phyloP scores from a whole-genome alignment of 2,797 vertebrate genomes.

The Gambelia wislizenii region DNA sequence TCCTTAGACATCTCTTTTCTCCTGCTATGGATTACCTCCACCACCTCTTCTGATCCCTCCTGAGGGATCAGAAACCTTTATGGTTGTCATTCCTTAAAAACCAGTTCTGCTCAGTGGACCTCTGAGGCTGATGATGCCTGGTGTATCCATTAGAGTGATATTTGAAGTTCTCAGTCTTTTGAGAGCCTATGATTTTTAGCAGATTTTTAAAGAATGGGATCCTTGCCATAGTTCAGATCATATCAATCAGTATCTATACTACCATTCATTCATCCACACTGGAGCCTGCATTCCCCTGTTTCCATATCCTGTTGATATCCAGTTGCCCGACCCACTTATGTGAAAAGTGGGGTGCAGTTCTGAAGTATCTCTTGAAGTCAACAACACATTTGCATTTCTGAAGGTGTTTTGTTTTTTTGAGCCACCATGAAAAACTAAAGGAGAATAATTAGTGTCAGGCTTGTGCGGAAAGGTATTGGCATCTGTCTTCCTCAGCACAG shows the following conservation, averaged over 20 bases:
- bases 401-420: background rate
- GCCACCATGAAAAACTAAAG: constrained; percentile 1
- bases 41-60: background rate
- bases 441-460: background rate
- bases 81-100: background rate
- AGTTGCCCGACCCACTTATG: background rate
- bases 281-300: background rate
- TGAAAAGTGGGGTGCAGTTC: background rate
- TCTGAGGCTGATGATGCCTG: background rate
- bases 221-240: background rate
- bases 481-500: constrained; percentile 28
- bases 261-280: background rate
- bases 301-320: background rate
- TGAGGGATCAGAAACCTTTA: background rate
- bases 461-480: background rate
- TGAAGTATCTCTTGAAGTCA: constrained; percentile 3
- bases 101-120: background rate
- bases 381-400: constrained; percentile 14
- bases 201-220: background rate
- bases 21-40: background rate
- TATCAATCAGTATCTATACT: background rate
- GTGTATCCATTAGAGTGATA: background rate
- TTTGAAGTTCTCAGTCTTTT: background rate
- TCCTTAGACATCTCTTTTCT: background rate
- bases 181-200: background rate